Conservation (phyloP, 2,113 vertebrate species). For the Parus major region DNA sequence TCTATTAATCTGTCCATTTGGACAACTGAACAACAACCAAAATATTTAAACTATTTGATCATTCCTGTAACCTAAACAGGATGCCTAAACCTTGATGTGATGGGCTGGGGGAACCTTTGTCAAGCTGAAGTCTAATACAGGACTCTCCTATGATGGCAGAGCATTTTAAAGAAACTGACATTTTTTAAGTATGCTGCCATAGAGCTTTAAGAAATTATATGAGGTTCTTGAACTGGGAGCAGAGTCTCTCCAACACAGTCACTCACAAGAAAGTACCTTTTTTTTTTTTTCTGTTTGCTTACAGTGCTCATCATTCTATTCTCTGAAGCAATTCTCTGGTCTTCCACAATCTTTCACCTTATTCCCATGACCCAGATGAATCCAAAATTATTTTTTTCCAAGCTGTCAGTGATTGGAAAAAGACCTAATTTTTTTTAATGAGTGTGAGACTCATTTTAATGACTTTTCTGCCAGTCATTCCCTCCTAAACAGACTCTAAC, state of each 20-base stretch:
- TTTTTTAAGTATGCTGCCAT: background rate
- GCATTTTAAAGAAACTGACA: background rate
- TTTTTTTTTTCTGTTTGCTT: background rate
- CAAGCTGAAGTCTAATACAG: background rate
- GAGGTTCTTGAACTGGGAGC: background rate
- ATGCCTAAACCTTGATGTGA: background rate
- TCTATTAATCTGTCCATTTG: background rate
- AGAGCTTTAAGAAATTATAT: background rate
- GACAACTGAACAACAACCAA: background rate
- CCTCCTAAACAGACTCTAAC: background rate
- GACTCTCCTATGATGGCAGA: background rate
- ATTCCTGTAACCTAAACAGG: background rate
- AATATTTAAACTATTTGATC: background rate
- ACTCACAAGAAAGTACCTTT: background rate
- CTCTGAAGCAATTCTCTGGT: background rate
- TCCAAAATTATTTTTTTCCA: conserved; percentile 14
- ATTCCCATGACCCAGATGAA: background rate
- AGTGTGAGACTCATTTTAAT: background rate
- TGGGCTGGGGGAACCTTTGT: background rate
- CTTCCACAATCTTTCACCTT: conserved; percentile 11
- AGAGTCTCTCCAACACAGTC: background rate
- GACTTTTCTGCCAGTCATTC: background rate
- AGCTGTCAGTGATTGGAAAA: background rate
- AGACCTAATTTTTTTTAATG: conserved; percentile 2
- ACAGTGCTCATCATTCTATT: background rate